Evolutionary conservation across 2,113 vertebrate species (phyloP), one percentile per base, ranked within the genome.

Genomic region (Perca fluviatilis): DNA sequence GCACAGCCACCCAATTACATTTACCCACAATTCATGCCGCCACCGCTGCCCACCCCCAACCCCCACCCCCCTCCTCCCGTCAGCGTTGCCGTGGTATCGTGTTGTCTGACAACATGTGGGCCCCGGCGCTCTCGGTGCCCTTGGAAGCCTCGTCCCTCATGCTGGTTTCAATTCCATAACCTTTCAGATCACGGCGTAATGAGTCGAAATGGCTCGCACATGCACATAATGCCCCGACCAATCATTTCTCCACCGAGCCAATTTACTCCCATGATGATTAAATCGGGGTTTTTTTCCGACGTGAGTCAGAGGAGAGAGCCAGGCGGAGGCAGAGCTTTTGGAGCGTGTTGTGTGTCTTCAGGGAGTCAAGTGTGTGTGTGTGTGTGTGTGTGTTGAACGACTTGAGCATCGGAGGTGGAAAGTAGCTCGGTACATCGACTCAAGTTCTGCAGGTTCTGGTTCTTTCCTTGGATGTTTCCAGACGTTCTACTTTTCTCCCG

Each of bases 111-210:
- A 90, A 90, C 91, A 93, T 91, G 90, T 94, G 92, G 69, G 78
- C 69, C 86, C 76, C 71, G 33, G 80, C 36, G 68, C 75, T 87
- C 82, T 78, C 82, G 21, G 16, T 89, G 84, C 83, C 92, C 90
- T 89, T 88, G 88, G 83, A 94, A 90, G 86, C 77, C 51, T 51
- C 62, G 64, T 82, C 88, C 81, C 79, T 89, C 86, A 5, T 74
- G 91, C 93, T 95, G 94, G 83, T 93, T 95, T 92, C 89, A 92
- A 94, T 95, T 89, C 90, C 84, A 83, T 92, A 94, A 94, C 93
- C 92, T 94, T 95, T 93, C 86, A 91, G 91, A 93, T 90, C 88
- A 79, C 80, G 50, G 79, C 68, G 87, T 95, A 94, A 95, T 95
- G 94, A 95, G 91, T 83, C 76, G 43, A 95, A 95, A 94, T 93